Conservation (phyloP, 2,797 vertebrate genomes). For the Hapalemur alaotrensis region DNA sequence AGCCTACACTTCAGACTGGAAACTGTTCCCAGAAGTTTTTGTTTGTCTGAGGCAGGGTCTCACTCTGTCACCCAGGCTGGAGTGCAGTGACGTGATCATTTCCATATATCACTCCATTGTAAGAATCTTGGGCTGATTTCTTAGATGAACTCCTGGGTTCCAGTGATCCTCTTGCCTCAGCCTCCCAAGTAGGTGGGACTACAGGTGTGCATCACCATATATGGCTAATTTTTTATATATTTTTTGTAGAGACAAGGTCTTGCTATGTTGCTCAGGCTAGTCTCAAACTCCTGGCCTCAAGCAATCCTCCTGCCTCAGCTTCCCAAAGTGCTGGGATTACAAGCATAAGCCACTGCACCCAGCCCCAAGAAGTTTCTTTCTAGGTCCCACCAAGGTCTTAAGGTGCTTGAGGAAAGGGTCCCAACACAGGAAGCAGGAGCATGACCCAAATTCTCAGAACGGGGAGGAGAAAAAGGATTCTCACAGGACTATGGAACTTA, state of each 20-base stretch:
- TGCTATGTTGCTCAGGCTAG: neutral
- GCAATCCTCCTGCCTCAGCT: neutral
- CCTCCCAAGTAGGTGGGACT: neutral
- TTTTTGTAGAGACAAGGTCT: neutral
- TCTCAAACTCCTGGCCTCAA: neutral
- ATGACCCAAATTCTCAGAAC: neutral
- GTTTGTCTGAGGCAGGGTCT: neutral
- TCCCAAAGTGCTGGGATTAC: neutral
- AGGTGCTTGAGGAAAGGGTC: neutral
- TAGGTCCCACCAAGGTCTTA: neutral
- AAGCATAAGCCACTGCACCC: neutral
- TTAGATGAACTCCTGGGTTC: neutral
- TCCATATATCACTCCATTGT: neutral
- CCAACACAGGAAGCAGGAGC: neutral
- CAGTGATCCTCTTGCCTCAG: neutral
- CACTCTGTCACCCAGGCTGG: neutral
- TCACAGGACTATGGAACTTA: slow-evolving; percentile 84
- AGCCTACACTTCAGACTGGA: neutral
- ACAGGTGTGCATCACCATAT: neutral
- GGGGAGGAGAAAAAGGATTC: neutral
- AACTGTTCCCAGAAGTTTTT: neutral
- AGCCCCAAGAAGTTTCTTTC: neutral
- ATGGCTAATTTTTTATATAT: neutral
- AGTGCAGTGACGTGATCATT: neutral
- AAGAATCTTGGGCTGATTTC: neutral